Conservation (phyloP, 1,140 invertebrate species). For the Magallana angulata region DNA sequence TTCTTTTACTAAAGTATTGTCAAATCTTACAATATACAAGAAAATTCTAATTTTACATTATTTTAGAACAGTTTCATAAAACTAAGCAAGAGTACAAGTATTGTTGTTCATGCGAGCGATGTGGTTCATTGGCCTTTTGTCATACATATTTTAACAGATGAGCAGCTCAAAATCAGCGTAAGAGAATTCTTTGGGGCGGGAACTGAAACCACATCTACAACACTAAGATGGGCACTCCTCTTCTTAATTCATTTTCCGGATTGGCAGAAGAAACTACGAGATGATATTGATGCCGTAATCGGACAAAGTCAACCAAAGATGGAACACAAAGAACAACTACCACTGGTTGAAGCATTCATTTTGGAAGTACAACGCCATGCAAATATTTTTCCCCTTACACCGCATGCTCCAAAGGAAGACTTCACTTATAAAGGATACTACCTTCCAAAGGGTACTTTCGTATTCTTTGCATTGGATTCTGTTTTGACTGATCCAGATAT, state of each 20-base stretch:
- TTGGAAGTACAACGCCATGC: conserved; percentile 76
- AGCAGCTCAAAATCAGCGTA: conserved; percentile 82
- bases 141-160: not conserved
- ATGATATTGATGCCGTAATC: conserved; percentile 90
- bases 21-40: too few relatives aligned
- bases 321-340: conserved; percentile 83
- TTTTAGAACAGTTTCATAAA: too few relatives aligned
- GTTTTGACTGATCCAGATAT: conserved; percentile 70
- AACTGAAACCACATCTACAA: conserved; percentile 91
- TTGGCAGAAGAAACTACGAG: conserved; percentile 88
- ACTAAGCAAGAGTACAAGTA: too few relatives aligned
- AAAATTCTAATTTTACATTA: too few relatives aligned
- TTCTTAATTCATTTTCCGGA: conserved; percentile 88
- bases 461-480: conserved; percentile 72
- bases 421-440: conserved; percentile 65
- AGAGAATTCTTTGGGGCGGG: conserved; percentile 94
- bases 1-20: too few relatives aligned
- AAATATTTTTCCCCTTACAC: conserved; percentile 76
- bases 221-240: conserved; percentile 91
- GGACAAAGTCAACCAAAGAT: conserved; percentile 88
- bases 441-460: conserved; percentile 70
- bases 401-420: conserved; percentile 67
- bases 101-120: too few relatives aligned
- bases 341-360: conserved; percentile 68
- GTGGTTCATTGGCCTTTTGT: too few relatives aligned